A percentile compares a stretch with the other conserved stretches of the same genome.
Evolutionary conservation across 2,888 invertebrate species (phyloP).

Genomic region (Papilio protenor): DNA sequence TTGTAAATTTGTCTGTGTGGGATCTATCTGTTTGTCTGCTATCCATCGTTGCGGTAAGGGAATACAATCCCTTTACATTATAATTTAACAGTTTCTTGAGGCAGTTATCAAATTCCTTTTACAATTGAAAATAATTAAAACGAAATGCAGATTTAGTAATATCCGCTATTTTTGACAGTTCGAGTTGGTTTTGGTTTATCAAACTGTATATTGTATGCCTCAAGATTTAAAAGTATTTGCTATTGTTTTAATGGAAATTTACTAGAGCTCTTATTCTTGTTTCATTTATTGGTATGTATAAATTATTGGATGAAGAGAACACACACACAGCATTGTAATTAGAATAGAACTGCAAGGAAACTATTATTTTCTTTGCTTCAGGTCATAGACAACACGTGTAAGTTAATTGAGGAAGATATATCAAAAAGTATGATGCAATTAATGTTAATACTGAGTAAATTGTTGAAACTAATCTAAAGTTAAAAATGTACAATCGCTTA

Average conservation of each 20-base stretch:
- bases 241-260: no score
- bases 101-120: neutral
- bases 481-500: conserved; percentile 13
- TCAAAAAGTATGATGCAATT: conserved; percentile 34
- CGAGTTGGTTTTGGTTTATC: no score
- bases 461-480: neutral
- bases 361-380: neutral
- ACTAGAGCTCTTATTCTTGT: no score
- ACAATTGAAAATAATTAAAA: neutral
- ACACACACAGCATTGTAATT: neutral
- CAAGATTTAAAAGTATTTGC: no score
- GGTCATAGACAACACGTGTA: neutral
- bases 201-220: no score
- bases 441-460: conserved; percentile 2
- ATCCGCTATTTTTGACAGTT: no score
- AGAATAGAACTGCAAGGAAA: neutral
- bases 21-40: conserved; percentile 4
- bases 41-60: neutral
- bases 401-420: neutral
- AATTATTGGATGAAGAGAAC: neutral
- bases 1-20: conserved; percentile 11
- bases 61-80: neutral
- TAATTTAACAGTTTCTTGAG: neutral
- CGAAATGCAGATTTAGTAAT: no score
- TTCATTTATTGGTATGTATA: neutral